Evolutionary conservation across 2,797 vertebrate genomes (phyloP).

Genomic region (Apogon talboti): DNA sequence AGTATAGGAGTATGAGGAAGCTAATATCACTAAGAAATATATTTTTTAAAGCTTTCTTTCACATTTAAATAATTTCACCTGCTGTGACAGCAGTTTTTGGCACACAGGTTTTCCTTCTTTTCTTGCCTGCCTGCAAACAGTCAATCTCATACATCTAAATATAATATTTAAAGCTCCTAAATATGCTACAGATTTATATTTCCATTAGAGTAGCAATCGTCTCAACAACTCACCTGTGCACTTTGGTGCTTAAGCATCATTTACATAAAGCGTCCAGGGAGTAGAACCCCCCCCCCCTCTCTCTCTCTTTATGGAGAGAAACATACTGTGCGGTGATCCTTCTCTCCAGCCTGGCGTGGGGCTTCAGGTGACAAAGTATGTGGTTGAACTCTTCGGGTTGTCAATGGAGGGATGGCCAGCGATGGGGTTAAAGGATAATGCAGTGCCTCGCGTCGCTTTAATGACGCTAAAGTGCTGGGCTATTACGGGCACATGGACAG

Average conservation of each 20-base stretch:
- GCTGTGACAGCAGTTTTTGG: background rate
- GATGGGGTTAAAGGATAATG: slow-evolving; percentile 91
- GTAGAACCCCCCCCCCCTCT: slow-evolving; percentile 13
- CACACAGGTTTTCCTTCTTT: background rate
- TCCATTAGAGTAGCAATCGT: slow-evolving; percentile 45
- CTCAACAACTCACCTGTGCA: slow-evolving; percentile 70
- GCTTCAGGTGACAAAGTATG: slow-evolving; percentile 82
- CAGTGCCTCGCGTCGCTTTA: slow-evolving; percentile 88
- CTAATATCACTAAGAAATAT: background rate
- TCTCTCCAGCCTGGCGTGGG: slow-evolving; percentile 58
- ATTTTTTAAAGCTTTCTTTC: background rate
- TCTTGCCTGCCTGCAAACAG: slow-evolving; percentile 10
- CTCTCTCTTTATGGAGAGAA: slow-evolving; percentile 16
- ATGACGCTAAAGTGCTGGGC: slow-evolving; percentile 88
- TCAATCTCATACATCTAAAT: slow-evolving; percentile 15
- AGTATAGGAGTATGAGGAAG: background rate
- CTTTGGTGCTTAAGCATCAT: slow-evolving; percentile 69
- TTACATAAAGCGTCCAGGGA: slow-evolving; percentile 69
- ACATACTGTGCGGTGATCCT: slow-evolving; percentile 53
- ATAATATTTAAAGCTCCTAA: slow-evolving; percentile 17
- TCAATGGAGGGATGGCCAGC: slow-evolving; percentile 84
- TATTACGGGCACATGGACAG: slow-evolving; percentile 86
- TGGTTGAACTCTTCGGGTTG: slow-evolving; percentile 82
- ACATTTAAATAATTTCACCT: background rate
- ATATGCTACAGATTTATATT: slow-evolving; percentile 37